Evolutionary conservation across 1,140 invertebrate species (phyloP).

Genomic region (Drosophila seguyi): DNA sequence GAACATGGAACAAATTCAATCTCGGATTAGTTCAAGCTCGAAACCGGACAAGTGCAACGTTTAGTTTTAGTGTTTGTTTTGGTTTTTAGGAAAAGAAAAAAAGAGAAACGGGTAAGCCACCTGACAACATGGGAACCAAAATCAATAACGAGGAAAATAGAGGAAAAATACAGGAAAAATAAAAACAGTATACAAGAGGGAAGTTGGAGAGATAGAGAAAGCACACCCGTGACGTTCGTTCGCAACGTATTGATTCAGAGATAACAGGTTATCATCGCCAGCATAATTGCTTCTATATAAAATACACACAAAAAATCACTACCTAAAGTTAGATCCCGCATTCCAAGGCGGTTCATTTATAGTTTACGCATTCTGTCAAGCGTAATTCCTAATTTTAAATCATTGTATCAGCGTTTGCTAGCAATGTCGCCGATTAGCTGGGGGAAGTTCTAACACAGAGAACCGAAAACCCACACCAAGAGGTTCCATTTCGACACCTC

Average conservation of each 20-base stretch:
- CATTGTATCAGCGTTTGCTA: constrained; percentile 11
- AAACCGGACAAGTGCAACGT: constrained; percentile 47
- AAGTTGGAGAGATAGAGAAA: constrained; percentile 33
- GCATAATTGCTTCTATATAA: constrained; percentile 33
- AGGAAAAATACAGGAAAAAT: constrained; percentile 4
- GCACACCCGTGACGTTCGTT: constrained; percentile 31
- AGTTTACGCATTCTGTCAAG: constrained; percentile 14
- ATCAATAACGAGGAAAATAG: constrained; percentile 39
- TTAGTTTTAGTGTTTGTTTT: constrained; percentile 64
- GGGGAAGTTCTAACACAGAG: constrained; percentile 12
- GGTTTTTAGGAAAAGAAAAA: constrained; percentile 24
- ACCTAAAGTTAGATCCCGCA: constrained; percentile 39
- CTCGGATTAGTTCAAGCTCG: constrained; percentile 37
- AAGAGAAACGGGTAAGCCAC: constrained; percentile 18
- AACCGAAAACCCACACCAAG: neutral
- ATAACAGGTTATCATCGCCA: constrained; percentile 52
- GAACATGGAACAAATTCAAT: constrained; percentile 32
- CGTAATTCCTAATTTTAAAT: constrained; percentile 57
- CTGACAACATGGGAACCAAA: constrained; percentile 39
- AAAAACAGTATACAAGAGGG: constrained; percentile 11
- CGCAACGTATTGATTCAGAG: constrained; percentile 28
- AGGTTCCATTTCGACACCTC: constrained; percentile 24
- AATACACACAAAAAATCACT: neutral
- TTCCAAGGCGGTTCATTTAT: constrained; percentile 23
- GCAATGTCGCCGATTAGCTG: constrained; percentile 27